Conservation (phyloP, 2,113 vertebrate species). For the Dicaeum eximium region DNA sequence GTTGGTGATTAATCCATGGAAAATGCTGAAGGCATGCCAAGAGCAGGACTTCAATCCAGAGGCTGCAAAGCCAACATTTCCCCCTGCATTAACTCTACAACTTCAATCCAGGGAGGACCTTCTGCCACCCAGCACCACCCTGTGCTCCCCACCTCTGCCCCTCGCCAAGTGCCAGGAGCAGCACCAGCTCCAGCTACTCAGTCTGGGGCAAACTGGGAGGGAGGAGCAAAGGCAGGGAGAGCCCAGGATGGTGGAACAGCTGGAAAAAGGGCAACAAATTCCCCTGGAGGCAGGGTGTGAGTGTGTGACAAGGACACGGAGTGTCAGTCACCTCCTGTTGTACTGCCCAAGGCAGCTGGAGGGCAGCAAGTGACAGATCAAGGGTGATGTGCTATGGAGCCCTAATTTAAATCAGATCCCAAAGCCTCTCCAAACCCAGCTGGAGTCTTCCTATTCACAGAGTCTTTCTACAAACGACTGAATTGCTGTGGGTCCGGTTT, state of each 20-base stretch:
- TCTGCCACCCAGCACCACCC: not conserved
- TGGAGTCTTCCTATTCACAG: not conserved
- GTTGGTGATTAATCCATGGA: constrained; percentile 22
- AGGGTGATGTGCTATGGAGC: not conserved
- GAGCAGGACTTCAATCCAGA: not conserved
- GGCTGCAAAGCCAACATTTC: not conserved
- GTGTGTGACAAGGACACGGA: not conserved
- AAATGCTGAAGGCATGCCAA: constrained; percentile 5
- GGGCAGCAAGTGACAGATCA: constrained; percentile 61
- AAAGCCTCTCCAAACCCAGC: not conserved
- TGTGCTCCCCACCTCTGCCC: not conserved
- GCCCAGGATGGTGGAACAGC: not conserved
- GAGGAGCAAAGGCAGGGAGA: not conserved
- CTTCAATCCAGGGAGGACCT: not conserved
- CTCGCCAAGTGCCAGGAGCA: not conserved
- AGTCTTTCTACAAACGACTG: not conserved
- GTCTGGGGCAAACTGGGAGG: not conserved
- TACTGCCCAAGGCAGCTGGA: constrained; percentile 53
- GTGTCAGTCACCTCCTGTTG: not conserved
- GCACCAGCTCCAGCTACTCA: not conserved
- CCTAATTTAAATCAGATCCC: not conserved
- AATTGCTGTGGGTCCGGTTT: not conserved
- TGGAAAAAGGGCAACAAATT: not conserved
- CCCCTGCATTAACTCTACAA: not conserved
- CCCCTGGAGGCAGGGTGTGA: not conserved